A percentile compares a stretch with the other conserved stretches of the same genome.
Conservation (phyloP, 2,797 vertebrate species). For the Liasis olivaceus region DNA sequence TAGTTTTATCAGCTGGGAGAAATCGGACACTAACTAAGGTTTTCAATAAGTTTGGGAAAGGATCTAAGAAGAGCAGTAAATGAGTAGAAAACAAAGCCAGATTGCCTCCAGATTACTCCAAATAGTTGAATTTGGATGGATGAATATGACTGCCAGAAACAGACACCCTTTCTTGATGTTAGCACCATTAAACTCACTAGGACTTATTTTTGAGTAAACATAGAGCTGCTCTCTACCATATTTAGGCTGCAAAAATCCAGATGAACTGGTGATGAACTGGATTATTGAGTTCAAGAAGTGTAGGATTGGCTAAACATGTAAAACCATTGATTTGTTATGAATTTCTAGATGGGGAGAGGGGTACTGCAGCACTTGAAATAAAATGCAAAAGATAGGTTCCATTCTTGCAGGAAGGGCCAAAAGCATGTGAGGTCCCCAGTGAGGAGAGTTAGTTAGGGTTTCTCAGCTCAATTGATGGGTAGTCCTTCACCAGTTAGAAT, state of each 20-base stretch:
- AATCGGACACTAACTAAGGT: neutral
- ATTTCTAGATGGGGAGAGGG: too few relatives aligned
- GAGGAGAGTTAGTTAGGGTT: too few relatives aligned
- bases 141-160: neutral
- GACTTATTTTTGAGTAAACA: neutral
- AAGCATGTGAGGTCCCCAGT: too few relatives aligned
- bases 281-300: too few relatives aligned
- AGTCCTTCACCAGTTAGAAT: too few relatives aligned
- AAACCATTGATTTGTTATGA: too few relatives aligned
- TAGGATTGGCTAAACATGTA: too few relatives aligned
- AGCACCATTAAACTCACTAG: neutral
- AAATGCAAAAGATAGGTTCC: too few relatives aligned
- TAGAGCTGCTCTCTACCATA: neutral
- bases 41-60: neutral
- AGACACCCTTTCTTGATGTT: neutral
- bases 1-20: neutral
- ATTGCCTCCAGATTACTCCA: neutral
- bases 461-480: too few relatives aligned
- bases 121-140: neutral
- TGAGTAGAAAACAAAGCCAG: neutral
- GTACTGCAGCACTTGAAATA: too few relatives aligned
- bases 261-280: too few relatives aligned
- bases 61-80: neutral
- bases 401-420: too few relatives aligned
- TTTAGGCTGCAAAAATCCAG: neutral